Percentiles rank a stretch among this genome's conserved stretches.
Conservation (phyloP, 2,113 vertebrate genomes). For the Isichthys henryi region DNA sequence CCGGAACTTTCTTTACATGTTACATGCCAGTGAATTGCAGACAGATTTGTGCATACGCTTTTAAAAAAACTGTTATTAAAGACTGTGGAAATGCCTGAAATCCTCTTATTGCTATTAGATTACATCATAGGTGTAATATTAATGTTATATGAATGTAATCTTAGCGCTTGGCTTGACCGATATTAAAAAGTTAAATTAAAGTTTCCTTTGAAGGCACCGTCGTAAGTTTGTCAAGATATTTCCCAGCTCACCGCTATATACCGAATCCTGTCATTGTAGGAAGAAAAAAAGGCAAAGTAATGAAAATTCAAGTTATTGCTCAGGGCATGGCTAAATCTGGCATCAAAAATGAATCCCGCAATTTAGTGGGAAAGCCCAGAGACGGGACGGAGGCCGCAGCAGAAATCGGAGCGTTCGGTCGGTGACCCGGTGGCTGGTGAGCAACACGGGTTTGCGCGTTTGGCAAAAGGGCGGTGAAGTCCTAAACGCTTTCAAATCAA, state of each 20-base stretch:
- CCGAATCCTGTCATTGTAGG: conserved; percentile 9
- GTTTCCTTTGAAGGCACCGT: conserved; percentile 20
- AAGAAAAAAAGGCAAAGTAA: conserved; percentile 21
- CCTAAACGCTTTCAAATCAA: conserved; percentile 37
- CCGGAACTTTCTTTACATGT: background rate
- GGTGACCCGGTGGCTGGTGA: background rate
- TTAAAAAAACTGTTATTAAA: background rate
- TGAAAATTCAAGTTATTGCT: conserved; percentile 3
- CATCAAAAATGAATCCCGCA: background rate
- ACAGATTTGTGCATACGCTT: background rate
- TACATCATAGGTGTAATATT: conserved; percentile 47
- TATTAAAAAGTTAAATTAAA: conserved; percentile 28
- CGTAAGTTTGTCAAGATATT: background rate
- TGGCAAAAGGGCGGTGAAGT: background rate
- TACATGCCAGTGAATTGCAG: background rate
- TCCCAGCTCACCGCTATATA: conserved; percentile 18
- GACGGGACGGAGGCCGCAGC: too few species aligned
- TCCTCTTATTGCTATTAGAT: conserved; percentile 45
- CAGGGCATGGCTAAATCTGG: background rate
- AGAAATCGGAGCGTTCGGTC: background rate
- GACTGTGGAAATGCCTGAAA: background rate
- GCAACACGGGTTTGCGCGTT: background rate
- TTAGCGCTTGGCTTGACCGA: conserved; percentile 29
- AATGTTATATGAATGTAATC: conserved; percentile 28
- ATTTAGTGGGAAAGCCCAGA: background rate